Evolutionary conservation across 1,140 invertebrate species (phyloP).

Genomic region (Spodoptera litura): DNA sequence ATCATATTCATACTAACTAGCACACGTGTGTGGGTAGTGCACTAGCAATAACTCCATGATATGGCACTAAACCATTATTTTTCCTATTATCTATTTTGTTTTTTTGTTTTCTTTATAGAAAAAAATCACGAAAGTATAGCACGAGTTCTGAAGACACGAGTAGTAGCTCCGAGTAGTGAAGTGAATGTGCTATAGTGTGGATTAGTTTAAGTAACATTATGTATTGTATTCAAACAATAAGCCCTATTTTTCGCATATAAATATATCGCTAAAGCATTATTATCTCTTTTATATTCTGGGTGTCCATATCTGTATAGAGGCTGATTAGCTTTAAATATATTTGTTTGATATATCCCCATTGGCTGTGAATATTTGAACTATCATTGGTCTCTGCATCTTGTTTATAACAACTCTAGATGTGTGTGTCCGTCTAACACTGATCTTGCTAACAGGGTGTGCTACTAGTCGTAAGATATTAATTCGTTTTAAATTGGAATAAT

Average conservation of each 20-base stretch:
- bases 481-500: not conserved
- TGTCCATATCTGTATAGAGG: slow-evolving; percentile 28
- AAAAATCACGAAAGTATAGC: slow-evolving; percentile 84
- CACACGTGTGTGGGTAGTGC: not conserved
- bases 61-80: slow-evolving; percentile 51
- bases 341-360: slow-evolving; percentile 1
- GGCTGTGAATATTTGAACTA: slow-evolving; percentile 38
- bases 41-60: slow-evolving; percentile 32
- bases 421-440: slow-evolving; percentile 41
- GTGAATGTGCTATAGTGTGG: slow-evolving; percentile 66
- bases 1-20: not conserved
- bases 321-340: slow-evolving; percentile 7
- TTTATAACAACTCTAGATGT: slow-evolving; percentile 34
- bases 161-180: slow-evolving; percentile 80
- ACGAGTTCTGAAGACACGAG: slow-evolving; percentile 83
- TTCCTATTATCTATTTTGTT: slow-evolving; percentile 66
- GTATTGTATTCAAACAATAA: slow-evolving; percentile 64
- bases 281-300: slow-evolving; percentile 37
- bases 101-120: slow-evolving; percentile 84
- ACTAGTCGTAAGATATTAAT: slow-evolving; percentile 46
- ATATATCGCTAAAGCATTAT: slow-evolving; percentile 48
- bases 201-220: slow-evolving; percentile 71
- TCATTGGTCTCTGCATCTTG: slow-evolving; percentile 24
- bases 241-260: slow-evolving; percentile 53
- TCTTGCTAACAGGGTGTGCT: slow-evolving; percentile 69